These are phyloP conservation scores for Zapornia atra DNA, from an alignment of 2,113 vertebrate species.

Conservation along the genomic window DNA sequence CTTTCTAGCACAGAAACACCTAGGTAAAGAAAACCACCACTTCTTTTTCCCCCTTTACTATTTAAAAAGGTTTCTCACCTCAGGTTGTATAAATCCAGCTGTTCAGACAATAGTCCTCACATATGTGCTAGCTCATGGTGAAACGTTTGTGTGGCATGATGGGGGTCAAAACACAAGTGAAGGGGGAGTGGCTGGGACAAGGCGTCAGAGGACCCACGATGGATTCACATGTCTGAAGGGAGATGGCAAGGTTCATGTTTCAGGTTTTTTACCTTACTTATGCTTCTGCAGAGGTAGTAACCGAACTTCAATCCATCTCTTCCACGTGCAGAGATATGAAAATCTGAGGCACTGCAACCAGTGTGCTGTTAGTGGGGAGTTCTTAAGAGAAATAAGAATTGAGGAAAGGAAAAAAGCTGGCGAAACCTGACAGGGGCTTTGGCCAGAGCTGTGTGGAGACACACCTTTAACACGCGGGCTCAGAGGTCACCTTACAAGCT, in stretches of 20 bases:
- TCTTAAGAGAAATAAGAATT: neutral
- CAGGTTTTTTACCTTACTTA: neutral
- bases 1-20: neutral
- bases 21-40: neutral
- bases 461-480: accelerated
- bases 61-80: neutral
- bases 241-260: neutral
- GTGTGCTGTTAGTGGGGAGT: neutral
- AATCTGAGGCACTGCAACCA: accelerated
- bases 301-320: neutral
- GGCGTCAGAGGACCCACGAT: accelerated
- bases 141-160: accelerated
- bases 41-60: neutral
- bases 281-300: neutral
- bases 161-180: neutral
- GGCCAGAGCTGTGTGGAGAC: no score
- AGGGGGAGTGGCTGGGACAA: no score
- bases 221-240: accelerated
- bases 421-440: neutral
- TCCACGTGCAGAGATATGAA: neutral
- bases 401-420: neutral
- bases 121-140: accelerated
- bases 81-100: neutral
- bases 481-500: neutral
- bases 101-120: neutral